These are phyloP conservation scores for Drosophila mauritiana DNA, from an alignment of 1,140 invertebrate genomes.

Conservation along the genomic window DNA sequence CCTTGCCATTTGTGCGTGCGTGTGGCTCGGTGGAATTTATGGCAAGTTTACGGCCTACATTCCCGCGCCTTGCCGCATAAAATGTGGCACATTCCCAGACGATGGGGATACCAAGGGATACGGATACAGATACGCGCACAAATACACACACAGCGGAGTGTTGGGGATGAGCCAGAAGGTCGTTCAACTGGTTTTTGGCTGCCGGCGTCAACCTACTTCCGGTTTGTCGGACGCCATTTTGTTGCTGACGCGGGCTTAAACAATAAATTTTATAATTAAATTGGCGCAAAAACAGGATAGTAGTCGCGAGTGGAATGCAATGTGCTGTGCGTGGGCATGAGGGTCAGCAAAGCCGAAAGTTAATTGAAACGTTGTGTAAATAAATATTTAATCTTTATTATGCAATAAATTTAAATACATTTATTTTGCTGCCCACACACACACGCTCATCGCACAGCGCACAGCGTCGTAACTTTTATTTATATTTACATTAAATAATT, in stretches of 20 bases:
- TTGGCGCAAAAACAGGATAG: slow-evolving; percentile 62
- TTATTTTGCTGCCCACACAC: slow-evolving; percentile 53
- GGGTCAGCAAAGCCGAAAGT: slow-evolving; percentile 72
- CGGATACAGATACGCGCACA: not conserved
- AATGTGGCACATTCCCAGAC: slow-evolving; percentile 75
- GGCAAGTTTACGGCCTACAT: slow-evolving; percentile 70
- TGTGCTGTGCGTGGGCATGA: not conserved
- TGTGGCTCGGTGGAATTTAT: slow-evolving; percentile 68
- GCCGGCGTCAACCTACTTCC: slow-evolving; percentile 69
- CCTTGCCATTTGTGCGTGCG: slow-evolving; percentile 55
- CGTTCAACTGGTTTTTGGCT: slow-evolving; percentile 70
- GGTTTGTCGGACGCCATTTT: slow-evolving; percentile 70
- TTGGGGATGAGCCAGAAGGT: slow-evolving; percentile 30
- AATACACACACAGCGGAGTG: not conserved
- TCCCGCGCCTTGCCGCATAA: slow-evolving; percentile 62
- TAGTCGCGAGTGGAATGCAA: slow-evolving; percentile 25
- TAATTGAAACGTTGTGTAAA: slow-evolving; percentile 84
- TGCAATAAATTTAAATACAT: slow-evolving; percentile 84
- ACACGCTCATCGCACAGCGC: slow-evolving; percentile 5
- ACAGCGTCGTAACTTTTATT: slow-evolving; percentile 51
- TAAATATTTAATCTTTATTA: slow-evolving; percentile 84
- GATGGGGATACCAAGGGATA: slow-evolving; percentile 4
- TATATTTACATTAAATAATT: slow-evolving; percentile 79
- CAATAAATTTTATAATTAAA: slow-evolving; percentile 82
- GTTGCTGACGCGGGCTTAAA: slow-evolving; percentile 65